Evolutionary conservation across 2,113 vertebrate genomes (phyloP).

Genomic region (Solea senegalensis): DNA sequence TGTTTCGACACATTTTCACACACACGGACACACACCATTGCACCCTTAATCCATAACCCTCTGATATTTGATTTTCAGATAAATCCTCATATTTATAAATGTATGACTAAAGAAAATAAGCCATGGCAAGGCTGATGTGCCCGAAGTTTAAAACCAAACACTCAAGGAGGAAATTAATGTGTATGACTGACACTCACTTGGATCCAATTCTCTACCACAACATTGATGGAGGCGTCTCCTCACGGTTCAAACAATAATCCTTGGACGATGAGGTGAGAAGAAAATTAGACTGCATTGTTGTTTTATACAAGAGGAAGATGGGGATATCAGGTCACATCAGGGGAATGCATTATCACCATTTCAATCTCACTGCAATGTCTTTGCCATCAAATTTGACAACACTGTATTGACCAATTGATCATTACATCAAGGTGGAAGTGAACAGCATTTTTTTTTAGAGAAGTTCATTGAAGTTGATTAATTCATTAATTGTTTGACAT

Average conservation of each 20-base stretch:
- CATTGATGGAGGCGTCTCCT: conserved; percentile 51
- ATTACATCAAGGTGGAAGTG: too few species aligned
- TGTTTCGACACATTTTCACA: conserved; percentile 26
- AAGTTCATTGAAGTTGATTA: too few species aligned
- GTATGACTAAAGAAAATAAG: conserved; percentile 75
- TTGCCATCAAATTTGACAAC: conserved; percentile 23
- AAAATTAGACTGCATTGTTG: conserved; percentile 47
- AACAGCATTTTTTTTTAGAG: too few species aligned
- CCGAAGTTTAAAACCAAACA: conserved; percentile 60
- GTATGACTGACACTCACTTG: conserved; percentile 66
- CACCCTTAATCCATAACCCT: conserved; percentile 60
- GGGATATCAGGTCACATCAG: conserved; percentile 28
- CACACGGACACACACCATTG: conserved; percentile 9
- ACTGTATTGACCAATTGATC: neutral
- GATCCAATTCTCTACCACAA: conserved; percentile 47
- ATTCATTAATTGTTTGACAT: too few species aligned
- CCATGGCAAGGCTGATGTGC: conserved; percentile 44
- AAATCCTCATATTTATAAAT: conserved; percentile 62
- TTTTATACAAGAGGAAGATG: conserved; percentile 32
- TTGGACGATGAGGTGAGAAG: conserved; percentile 50
- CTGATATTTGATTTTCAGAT: conserved; percentile 68
- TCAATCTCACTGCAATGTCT: neutral
- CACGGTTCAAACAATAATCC: conserved; percentile 59
- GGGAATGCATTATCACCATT: too few species aligned
- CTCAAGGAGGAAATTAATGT: conserved; percentile 69